Base-by-base conservation (phyloP, 2,113 vertebrate genomes). In the Aythya baeri region DNA sequence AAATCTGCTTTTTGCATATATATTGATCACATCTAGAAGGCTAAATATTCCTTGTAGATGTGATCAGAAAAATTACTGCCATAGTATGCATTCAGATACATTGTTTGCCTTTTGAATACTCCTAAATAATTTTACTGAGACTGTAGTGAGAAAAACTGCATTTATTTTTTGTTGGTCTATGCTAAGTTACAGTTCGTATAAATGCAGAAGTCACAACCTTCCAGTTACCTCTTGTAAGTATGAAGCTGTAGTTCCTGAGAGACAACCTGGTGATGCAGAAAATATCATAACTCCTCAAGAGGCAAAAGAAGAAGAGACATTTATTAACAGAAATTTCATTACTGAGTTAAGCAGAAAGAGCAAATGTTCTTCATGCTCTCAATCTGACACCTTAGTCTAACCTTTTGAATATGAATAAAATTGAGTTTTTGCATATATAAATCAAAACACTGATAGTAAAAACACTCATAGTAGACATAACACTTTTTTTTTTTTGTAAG, bases 181-280 rank as follows among this genome's bases (percentile, higher is more conserved):
- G 90, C 50, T 89, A 80, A 77, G 80, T 62, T 62, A 34, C 11
- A 67, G 32, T 66, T 83, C 83, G 17, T 41, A 80, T 38, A 80
- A 92, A 68, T 54, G 25, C 70, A 18, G 34, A 87, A 78, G 34
- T 76, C 32, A 62, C 27, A 85, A 38, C 21, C 72, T 88, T 62
- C 72, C 67, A 73, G 7, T 83, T 94, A 85, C 67, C 59, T 83
- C 50, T 32, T 66, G 32, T 92, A 88, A 86, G 67, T 88, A 76
- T 83, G 68, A 88, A 95, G 83, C 86, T 95, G 32, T 62, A 43
- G 29, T 57, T 50, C 80, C 65, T 34, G 32, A 92, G 83, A 62
- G 80, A 83, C 88, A 96, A 44, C 67, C 52, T 92, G 44, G 31
- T 66, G 41, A 73, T 57, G 34, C 49, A 83, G 55, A 93, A 93